Percentiles rank a stretch among this genome's conserved stretches.
phyloP scores from a whole-genome alignment of 2,113 vertebrate species.

The Paraplagusia blochii region DNA sequence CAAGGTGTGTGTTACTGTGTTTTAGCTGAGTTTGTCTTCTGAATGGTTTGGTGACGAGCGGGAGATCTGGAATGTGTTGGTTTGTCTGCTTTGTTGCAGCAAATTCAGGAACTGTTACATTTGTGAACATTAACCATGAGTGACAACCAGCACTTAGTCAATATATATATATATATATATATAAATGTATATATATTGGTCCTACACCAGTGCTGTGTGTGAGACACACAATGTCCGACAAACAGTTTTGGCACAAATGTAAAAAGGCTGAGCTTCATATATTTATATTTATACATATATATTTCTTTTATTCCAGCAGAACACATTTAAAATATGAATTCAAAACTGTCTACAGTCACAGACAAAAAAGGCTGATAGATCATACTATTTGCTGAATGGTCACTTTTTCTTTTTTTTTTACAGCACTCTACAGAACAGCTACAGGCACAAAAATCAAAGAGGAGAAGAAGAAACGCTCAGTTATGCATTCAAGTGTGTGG shows the following conservation, averaged over 20 bases:
- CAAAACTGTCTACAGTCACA: slow-evolving; percentile 69
- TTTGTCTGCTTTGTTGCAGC: slow-evolving; percentile 12
- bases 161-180: slow-evolving; percentile 40
- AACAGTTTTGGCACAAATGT: slow-evolving; percentile 78
- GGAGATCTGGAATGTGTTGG: slow-evolving; percentile 46
- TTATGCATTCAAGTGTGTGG: slow-evolving; percentile 47
- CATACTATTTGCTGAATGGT: slow-evolving; percentile 64
- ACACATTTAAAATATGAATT: slow-evolving; percentile 61
- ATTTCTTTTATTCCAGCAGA: slow-evolving; percentile 23
- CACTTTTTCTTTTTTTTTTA: slow-evolving; percentile 48
- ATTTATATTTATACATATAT: slow-evolving; percentile 3
- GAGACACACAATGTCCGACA: slow-evolving; percentile 64
- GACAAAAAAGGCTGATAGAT: slow-evolving; percentile 66
- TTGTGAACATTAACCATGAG: slow-evolving; percentile 36
- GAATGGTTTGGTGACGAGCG: slow-evolving; percentile 42
- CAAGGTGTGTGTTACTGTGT: slow-evolving; percentile 23
- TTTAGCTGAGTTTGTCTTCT: slow-evolving; percentile 11
- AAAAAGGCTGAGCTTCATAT: slow-evolving; percentile 70
- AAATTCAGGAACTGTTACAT: slow-evolving; percentile 21
- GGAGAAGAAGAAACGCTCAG: slow-evolving; percentile 16
- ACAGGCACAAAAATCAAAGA: slow-evolving; percentile 71
- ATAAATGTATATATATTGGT: neutral
- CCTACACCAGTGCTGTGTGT: slow-evolving; percentile 42
- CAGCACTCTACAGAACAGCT: slow-evolving; percentile 75
- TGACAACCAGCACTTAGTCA: slow-evolving; percentile 46